Base-by-base conservation (phyloP, 2,797 vertebrate species). In the Distichodus sexfasciatus region DNA sequence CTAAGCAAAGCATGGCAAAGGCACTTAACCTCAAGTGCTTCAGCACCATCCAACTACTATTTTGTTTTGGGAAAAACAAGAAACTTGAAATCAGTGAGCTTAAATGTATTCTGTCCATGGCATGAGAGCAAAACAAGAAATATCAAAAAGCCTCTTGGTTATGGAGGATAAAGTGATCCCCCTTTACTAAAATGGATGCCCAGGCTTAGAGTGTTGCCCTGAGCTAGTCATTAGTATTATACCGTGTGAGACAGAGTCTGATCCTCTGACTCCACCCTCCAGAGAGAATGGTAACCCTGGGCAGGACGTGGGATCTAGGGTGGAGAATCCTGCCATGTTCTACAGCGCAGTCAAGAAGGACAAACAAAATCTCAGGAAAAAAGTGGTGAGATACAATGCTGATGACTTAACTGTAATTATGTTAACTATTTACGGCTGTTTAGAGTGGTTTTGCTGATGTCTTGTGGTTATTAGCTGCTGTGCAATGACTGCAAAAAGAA, bases 281-380 rank as follows among this genome's bases (percentile, higher is more conserved):
- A 96, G 95, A 91, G 94, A 96, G 91, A 94, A 92, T 78, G 89
- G 90, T 86, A 91, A 92, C 82, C 91, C 94, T 90, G 94, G 91
- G 83, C 91, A 94, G 83, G 93, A 94, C 84, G 93, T 93, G 85
- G 91, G 93, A 23, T 86, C 81, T 29, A 87, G 82, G 19, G 93
- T 93, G 82, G 94, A 95, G 88, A 94, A 93, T 79, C 94, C 94
- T 72, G 90, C 92, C 1, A 89, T 94, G 87, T 90, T 93, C 87
- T 94, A 93, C 91, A 94, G 92, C 84, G 90, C 92, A 54, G 93
- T 90, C 89, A 92, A 92, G 91, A 92, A 92, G 91, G 91, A 93
- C 89, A 92, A 92, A 92, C 90, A 91, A 85, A 92, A 88, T 91
- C 90, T 92, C 84, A 91, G 91, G 90, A 92, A 92, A 88, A 93